Conservation (phyloP, 37 sponge, comb jelly and placozoan genomes). For the Hormiphora californensis region DNA sequence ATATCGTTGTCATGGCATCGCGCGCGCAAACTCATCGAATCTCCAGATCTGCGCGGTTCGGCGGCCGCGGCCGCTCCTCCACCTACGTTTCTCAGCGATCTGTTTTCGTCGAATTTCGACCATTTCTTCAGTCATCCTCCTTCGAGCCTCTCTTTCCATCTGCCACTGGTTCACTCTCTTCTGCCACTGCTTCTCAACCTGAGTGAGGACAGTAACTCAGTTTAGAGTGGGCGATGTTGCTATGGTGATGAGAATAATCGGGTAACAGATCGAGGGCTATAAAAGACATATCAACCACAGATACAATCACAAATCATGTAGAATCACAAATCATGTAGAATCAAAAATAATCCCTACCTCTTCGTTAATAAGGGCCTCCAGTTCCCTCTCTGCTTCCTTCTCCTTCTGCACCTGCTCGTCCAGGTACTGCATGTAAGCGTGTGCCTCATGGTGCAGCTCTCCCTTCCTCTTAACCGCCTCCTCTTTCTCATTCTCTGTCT, state of each 20-base stretch:
- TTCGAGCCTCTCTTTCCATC: conserved; percentile 80
- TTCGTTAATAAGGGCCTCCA: conserved; percentile 70
- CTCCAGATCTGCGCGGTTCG: no score
- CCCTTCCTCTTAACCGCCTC: conserved; percentile 66
- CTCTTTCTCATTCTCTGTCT: conserved; percentile 74
- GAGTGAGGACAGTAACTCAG: not conserved
- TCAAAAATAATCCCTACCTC: conserved; percentile 60
- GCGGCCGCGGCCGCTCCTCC: no score
- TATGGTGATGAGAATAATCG: not conserved
- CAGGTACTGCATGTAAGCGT: conserved; percentile 67
- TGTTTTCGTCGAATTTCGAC: conserved; percentile 74
- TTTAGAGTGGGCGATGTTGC: not conserved
- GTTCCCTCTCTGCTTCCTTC: conserved; percentile 68
- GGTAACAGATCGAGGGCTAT: not conserved
- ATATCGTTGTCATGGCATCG: no score
- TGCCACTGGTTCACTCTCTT: conserved; percentile 83
- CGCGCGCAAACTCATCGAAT: no score
- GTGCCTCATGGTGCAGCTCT: conserved; percentile 69
- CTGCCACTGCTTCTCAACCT: conserved; percentile 74
- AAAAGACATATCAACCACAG: not conserved
- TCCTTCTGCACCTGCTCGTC: conserved; percentile 72
- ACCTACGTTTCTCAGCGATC: conserved; percentile 56
- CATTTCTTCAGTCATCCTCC: conserved; percentile 83
- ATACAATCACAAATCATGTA: not conserved
- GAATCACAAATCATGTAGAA: not conserved